Conservation (phyloP, 1,140 invertebrate species). For the Heterodera carotae region DNA sequence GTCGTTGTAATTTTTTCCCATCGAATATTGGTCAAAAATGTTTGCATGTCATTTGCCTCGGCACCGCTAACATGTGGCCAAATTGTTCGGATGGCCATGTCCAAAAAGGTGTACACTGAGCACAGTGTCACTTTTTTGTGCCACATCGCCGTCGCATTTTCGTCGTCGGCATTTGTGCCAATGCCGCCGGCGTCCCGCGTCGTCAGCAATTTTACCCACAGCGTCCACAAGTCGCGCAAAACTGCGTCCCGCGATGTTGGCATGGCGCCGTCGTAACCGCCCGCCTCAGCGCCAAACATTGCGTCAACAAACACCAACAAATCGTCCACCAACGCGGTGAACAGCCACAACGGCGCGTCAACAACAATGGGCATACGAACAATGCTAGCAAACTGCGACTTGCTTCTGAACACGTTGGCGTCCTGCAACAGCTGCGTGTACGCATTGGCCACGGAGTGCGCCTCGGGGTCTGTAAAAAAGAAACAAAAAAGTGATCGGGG, state of each 20-base stretch:
- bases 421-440: background rate
- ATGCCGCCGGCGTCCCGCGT: too few relatives aligned
- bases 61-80: background rate
- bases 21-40: background rate
- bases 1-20: background rate
- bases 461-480: background rate
- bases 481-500: too few relatives aligned
- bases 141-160: background rate
- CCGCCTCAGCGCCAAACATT: background rate
- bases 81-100: background rate
- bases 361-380: background rate
- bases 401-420: too few relatives aligned
- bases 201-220: background rate
- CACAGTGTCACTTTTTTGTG: background rate
- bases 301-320: background rate
- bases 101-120: background rate
- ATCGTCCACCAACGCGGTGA: background rate
- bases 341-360: background rate
- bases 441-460: too few relatives aligned
- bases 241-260: background rate
- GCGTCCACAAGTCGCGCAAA: background rate
- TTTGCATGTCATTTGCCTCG: background rate
- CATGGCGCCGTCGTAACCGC: background rate
- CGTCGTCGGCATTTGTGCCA: background rate
- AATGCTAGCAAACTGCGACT: too few relatives aligned